Base-by-base conservation (phyloP, 2,888 invertebrate species). In the Copidosoma aretas region DNA sequence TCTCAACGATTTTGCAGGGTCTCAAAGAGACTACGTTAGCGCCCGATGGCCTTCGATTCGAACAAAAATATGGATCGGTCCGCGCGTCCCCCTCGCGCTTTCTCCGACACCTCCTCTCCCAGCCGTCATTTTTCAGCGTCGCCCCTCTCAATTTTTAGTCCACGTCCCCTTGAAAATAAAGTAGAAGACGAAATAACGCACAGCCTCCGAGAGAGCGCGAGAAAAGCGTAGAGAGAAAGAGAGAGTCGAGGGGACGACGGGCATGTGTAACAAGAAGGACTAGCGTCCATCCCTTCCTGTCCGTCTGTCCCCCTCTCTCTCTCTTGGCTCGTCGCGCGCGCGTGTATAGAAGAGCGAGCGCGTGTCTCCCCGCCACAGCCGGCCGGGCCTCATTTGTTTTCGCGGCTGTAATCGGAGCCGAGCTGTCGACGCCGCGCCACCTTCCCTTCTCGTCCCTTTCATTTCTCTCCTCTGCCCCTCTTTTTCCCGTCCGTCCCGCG, bases 351-450 rank as follows among this genome's bases (percentile, higher is more conserved):
- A n/a, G n/a, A n/a, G n/a, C n/a, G n/a, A n/a, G n/a, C n/a, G n/a
- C 43, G 60, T 24, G 52, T 21, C 60, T 22, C 32, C 54, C 3
- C 32, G 3, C 32, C n/a, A 39, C 14, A 25, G 59, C 17, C 71
- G 67, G 71, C 73, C 43, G 60, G 68, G 32, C 4, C 75, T 79
- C 78, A 75, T 80, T 79, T 78, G 77, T 80, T 80, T 78, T 71
- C 76, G 68, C 75, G 71, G 74, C 32, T 73, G 77, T 76, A 79
- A 78, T 76, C 75, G 72, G 75, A 77, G 76, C 67, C 69, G 61
- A 64, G 72, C 77, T 77, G 77, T 77, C 76, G 76, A 75, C 76
- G 71, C 75, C 75, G 75, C 75, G 73, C 73, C 79, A 78, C 78
- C 77, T 78, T 73, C 64, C 56, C 22, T 46, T n/a, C n/a, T n/a